These are phyloP conservation scores for Pelobates fuscus DNA, from an alignment of 2,113 vertebrate genomes.

Conservation along the genomic window DNA sequence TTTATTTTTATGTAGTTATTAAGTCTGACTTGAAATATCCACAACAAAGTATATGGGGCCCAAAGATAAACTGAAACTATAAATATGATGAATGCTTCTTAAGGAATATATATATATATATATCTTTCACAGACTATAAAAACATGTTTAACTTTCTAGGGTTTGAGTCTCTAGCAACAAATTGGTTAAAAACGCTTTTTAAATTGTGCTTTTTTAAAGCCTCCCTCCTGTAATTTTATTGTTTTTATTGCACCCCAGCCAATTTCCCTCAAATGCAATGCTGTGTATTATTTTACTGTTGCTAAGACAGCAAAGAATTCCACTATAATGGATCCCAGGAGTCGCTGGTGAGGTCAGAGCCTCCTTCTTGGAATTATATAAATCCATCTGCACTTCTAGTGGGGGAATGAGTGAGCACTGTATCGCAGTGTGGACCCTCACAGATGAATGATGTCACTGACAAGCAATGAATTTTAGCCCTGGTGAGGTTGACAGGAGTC, in stretches of 20 bases:
- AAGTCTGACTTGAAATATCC: too few relatives aligned
- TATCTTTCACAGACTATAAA: too few relatives aligned
- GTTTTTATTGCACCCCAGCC: slow-evolving; percentile 47
- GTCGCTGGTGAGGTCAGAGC: slow-evolving; percentile 40
- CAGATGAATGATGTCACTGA: not conserved
- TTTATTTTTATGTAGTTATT: too few relatives aligned
- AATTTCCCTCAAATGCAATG: slow-evolving; percentile 34
- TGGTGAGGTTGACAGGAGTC: not conserved
- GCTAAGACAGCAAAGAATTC: slow-evolving; percentile 47
- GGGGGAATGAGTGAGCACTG: not conserved
- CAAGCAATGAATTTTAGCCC: not conserved
- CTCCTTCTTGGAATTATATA: slow-evolving; percentile 43
- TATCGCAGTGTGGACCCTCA: not conserved
- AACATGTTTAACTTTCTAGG: too few relatives aligned
- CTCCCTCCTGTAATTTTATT: slow-evolving; percentile 33
- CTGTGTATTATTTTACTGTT: slow-evolving; percentile 50
- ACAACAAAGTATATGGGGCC: too few relatives aligned
- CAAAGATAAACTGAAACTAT: too few relatives aligned
- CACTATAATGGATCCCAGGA: slow-evolving; percentile 50
- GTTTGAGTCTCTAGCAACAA: too few relatives aligned
- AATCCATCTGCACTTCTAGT: slow-evolving; percentile 24
- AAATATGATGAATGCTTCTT: too few relatives aligned
- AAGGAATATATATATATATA: too few relatives aligned
- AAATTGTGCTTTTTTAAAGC: slow-evolving; percentile 22
- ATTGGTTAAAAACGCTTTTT: slow-evolving; percentile 9